phyloP scores from a whole-genome alignment of 2,888 invertebrate genomes.

The Xanthia togata region DNA sequence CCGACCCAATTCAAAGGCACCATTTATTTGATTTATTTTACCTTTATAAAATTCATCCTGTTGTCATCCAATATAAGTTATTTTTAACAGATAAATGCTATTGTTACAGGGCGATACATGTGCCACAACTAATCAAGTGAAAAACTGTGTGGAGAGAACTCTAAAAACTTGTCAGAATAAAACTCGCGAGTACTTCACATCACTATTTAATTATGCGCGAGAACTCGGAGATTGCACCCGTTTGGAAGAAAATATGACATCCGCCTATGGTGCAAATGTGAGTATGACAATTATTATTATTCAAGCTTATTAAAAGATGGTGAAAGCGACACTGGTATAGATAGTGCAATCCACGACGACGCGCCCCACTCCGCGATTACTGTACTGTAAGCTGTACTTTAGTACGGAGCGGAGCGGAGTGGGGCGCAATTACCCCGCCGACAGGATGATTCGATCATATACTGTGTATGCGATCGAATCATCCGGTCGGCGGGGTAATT shows the following conservation, averaged over 20 bases:
- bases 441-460: no score
- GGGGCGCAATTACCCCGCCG: no score
- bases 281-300: conserved; percentile 2
- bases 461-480: no score
- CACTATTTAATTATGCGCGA: conserved; percentile 20
- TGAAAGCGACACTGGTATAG: not conserved
- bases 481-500: no score
- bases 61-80: not conserved
- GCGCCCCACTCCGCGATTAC: no score
- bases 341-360: no score
- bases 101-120: conserved; percentile 22
- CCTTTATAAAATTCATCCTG: not conserved
- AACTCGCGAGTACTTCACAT: conserved; percentile 13
- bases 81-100: not conserved
- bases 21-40: not conserved
- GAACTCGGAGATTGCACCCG: not conserved
- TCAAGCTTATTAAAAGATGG: no score
- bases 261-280: not conserved
- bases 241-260: rapidly evolving
- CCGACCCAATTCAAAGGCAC: no score
- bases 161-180: not conserved
- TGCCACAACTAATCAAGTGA: rapidly evolving
- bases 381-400: no score
- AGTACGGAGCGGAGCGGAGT: no score
- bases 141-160: not conserved